Percentiles rank a stretch among this genome's conserved stretches.
phyloP scores from a whole-genome alignment of 2,888 invertebrate species.

The Euplagia quadripunctaria region DNA sequence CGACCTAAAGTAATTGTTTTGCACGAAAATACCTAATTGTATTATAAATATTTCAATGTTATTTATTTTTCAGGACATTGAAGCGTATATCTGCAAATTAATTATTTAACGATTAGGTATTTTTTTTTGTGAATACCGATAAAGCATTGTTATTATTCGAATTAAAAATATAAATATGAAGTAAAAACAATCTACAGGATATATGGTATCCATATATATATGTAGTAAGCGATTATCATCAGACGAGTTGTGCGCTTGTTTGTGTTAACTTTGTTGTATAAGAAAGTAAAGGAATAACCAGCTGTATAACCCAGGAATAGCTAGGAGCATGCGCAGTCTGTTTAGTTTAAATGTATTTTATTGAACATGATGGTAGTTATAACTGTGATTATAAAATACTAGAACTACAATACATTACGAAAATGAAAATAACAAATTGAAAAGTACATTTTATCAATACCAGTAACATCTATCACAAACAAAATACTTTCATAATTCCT shows the following conservation, averaged over 20 bases:
- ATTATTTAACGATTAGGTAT: background rate
- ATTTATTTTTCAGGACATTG: conserved; percentile 42
- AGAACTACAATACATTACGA: no score
- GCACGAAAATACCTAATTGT: conserved; percentile 66
- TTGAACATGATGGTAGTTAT: background rate
- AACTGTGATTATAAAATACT: background rate
- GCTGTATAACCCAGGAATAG: background rate
- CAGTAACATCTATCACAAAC: no score
- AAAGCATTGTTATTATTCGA: background rate
- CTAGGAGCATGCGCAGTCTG: no score
- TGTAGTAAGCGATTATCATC: background rate
- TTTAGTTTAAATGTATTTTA: background rate
- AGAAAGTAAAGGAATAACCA: background rate
- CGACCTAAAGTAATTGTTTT: conserved; percentile 75
- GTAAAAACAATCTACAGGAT: background rate
- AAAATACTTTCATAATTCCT: no score
- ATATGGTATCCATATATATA: background rate
- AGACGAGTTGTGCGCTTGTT: background rate
- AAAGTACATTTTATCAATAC: no score
- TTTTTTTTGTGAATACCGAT: background rate
- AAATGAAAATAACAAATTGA: no score
- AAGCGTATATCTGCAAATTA: background rate
- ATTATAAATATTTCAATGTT: conserved; percentile 59
- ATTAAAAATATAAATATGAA: background rate
- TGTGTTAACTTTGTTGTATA: background rate